These are phyloP conservation scores for Epinotia demarniana DNA, from an alignment of 2,888 invertebrate genomes.

Conservation along the genomic window DNA sequence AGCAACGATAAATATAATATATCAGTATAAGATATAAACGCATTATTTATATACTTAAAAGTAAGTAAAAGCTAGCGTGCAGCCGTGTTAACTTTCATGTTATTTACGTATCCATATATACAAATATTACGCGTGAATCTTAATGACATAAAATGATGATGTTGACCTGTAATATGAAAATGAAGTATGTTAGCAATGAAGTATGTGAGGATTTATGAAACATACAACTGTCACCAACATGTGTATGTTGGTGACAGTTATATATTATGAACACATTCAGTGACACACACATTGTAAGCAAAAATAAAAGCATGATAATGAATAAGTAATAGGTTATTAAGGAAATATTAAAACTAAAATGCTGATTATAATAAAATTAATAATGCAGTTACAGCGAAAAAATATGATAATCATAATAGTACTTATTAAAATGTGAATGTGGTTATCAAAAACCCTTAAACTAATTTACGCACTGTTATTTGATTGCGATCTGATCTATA, in stretches of 20 bases:
- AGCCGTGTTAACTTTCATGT: not conserved
- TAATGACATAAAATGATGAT: not conserved
- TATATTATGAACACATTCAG: not conserved
- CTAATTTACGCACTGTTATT: constrained; percentile 25
- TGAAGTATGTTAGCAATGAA: constrained; percentile 4
- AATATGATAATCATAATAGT: not conserved
- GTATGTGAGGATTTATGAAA: not conserved
- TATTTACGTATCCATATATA: constrained; percentile 8
- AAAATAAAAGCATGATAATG: not conserved
- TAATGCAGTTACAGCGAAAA: constrained; percentile 10
- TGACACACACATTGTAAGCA: not conserved
- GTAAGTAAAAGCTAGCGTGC: constrained; percentile 19
- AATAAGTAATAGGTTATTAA: not conserved
- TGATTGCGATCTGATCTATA: not conserved
- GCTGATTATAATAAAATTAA: constrained; percentile 10
- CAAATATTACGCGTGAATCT: constrained; percentile 3
- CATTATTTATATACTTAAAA: constrained; percentile 2
- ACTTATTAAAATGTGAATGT: constrained; percentile 19
- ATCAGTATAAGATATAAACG: constrained; percentile 8
- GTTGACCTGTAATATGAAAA: constrained; percentile 15
- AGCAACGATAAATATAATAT: not conserved
- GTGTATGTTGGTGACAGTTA: too few relatives aligned
- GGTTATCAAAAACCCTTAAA: not conserved
- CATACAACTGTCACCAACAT: too few relatives aligned
- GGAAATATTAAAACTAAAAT: not conserved